Evolutionary conservation across 1,140 invertebrate genomes (phyloP), one percentile per base, ranked within the genome.

Genomic region (Bombus sibiricus): DNA sequence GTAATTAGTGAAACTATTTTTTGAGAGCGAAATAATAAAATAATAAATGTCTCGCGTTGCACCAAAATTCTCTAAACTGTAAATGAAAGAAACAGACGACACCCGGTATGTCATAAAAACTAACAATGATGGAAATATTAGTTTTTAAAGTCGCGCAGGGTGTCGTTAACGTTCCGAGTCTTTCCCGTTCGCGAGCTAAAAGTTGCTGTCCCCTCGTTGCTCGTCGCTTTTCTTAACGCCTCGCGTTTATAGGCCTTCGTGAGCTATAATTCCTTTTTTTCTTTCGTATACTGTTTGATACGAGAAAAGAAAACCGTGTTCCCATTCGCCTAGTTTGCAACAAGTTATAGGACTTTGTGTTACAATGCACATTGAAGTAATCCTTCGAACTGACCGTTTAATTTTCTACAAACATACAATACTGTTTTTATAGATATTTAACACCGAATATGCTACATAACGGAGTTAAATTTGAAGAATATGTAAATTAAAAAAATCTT

Each of bases 41-140:
- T 68, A 37, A 53, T 53, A 53, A 53, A 53, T 25, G 3, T 43
- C 32, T 57, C 6, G 43, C 22, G 59, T 41, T 64, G 10, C 28
- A 32, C 34, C n/a, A 53, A 66, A 47, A 81, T 39, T 77, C 81
- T 80, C 22, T 86, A 53, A n/a, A 81, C 72, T 81, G 88, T 86
- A 41, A 88, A 86, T 66, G 86, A 87, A 90, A 78, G 80, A 86
- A 81, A 89, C 77, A 79, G 80, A 34, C 66, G 87, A 80, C 71
- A 89, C 87, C 85, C 81, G 64, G 79, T 88, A 72, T 89, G 73
- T 91, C 91, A 80, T 94, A 94, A 94, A 94, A 91, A 88, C 91
- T 93, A 93, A 94, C 93, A 94, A 94, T 94, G 93, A 94, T 92
- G 92, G 91, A 94, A 94, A 94, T 94, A 94, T 94, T 92, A 93